Percentiles rank a stretch among this genome's conserved stretches.
Evolutionary conservation across 2,888 invertebrate genomes (phyloP).

Genomic region (Elysia crispata): DNA sequence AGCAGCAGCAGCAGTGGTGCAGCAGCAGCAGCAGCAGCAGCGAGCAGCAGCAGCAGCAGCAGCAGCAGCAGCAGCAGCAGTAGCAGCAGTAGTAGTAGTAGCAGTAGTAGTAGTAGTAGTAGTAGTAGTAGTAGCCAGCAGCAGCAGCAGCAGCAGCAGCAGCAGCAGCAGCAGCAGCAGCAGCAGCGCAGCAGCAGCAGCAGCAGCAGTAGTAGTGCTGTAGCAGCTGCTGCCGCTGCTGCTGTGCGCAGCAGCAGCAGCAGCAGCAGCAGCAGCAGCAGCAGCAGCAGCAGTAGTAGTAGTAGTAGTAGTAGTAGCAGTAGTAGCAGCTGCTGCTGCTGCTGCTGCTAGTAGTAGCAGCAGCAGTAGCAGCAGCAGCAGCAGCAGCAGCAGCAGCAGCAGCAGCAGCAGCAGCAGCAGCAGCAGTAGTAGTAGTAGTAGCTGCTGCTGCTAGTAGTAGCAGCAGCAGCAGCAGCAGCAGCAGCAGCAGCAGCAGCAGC

Average conservation of each 20-base stretch:
- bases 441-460: too few species aligned
- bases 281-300: background rate
- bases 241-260: too few species aligned
- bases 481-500: too few species aligned
- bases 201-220: background rate
- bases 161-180: background rate
- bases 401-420: background rate
- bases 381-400: background rate
- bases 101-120: background rate
- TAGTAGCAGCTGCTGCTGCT: background rate
- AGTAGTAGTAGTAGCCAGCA: too few species aligned
- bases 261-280: background rate
- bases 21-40: background rate
- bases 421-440: too few species aligned
- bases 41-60: background rate
- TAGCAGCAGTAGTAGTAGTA: slow-evolving; percentile 19
- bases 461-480: too few species aligned
- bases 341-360: background rate
- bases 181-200: too few species aligned
- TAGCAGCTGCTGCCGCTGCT: too few species aligned
- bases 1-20: too few species aligned
- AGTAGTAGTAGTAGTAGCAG: slow-evolving; percentile 1
- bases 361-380: background rate
- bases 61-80: slow-evolving; percentile 3
- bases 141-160: background rate